Evolutionary conservation across 2,113 vertebrate species (phyloP).

Genomic region (Nipponia nippon): DNA sequence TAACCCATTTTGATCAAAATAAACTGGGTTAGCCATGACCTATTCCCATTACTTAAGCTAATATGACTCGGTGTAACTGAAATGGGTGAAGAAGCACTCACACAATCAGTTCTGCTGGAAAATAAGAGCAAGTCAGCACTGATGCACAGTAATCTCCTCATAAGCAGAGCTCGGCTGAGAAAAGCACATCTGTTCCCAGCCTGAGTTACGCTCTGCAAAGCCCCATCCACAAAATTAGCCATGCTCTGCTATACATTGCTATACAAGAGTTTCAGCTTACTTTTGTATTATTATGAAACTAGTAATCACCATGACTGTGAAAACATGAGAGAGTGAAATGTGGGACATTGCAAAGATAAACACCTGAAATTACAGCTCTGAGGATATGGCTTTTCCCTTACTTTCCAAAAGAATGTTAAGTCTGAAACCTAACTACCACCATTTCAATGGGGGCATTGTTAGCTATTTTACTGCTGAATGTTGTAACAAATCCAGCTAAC

Average conservation of each 20-base stretch:
- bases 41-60: not conserved
- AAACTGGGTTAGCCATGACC: not conserved
- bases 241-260: not conserved
- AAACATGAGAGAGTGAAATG: slow-evolving; percentile 16
- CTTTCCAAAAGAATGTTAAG: not conserved
- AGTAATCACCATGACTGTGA: not conserved
- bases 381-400: not conserved
- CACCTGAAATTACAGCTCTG: slow-evolving; percentile 35
- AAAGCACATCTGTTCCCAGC: slow-evolving; percentile 35
- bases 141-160: slow-evolving; percentile 4
- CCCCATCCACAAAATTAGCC: slow-evolving; percentile 21
- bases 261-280: not conserved
- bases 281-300: slow-evolving; percentile 21
- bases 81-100: not conserved
- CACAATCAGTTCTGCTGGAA: slow-evolving; percentile 19
- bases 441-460: slow-evolving; percentile 26
- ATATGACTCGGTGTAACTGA: not conserved
- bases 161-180: slow-evolving; percentile 1
- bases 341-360: slow-evolving; percentile 10
- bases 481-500: not conserved
- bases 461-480: not conserved
- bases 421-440: not conserved
- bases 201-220: not conserved
- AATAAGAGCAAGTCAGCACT: slow-evolving; percentile 30
- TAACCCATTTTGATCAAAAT: not conserved